Percentiles rank a stretch among this genome's conserved stretches.
Conservation (phyloP, 2,797 vertebrate genomes). For the Poeciliopsis presidionis region DNA sequence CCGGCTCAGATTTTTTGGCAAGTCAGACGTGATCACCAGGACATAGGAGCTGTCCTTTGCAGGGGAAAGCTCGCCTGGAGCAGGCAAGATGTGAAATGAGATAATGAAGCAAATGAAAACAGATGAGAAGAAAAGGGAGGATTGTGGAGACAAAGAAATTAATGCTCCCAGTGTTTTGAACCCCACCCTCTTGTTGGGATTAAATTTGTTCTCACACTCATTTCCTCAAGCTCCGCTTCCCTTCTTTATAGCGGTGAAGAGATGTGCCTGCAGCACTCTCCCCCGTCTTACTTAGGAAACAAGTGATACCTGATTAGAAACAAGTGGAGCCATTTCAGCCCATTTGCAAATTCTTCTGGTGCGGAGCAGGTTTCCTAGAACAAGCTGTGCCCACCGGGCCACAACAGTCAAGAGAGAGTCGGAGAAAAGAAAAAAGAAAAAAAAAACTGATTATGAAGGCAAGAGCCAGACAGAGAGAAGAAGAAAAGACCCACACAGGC, state of each 20-base stretch:
- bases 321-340: slow-evolving; percentile 52
- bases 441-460: slow-evolving; percentile 30
- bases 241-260: slow-evolving; percentile 2
- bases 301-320: slow-evolving; percentile 54
- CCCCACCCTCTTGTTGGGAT: not conserved
- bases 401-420: slow-evolving; percentile 42
- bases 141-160: slow-evolving; percentile 2
- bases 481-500: slow-evolving; percentile 19
- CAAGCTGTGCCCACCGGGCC: slow-evolving; percentile 56
- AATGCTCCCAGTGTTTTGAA: not conserved
- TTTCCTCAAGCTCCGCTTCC: slow-evolving; percentile 9
- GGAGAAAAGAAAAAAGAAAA: slow-evolving; percentile 37
- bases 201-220: not conserved
- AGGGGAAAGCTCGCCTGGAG: slow-evolving; percentile 10
- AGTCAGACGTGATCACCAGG: slow-evolving; percentile 28
- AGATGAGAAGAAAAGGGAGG: slow-evolving; percentile 20
- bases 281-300: slow-evolving; percentile 34
- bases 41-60: slow-evolving; percentile 23
- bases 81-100: slow-evolving; percentile 28
- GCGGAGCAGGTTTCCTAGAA: slow-evolving; percentile 50
- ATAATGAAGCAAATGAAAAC: slow-evolving; percentile 42
- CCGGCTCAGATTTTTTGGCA: slow-evolving; percentile 34
- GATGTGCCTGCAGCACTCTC: slow-evolving; percentile 2
- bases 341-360: slow-evolving; percentile 50
- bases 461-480: slow-evolving; percentile 9